Evolutionary conservation across 2,113 vertebrate genomes (phyloP).

Genomic region (Peucedramus taeniatus): DNA sequence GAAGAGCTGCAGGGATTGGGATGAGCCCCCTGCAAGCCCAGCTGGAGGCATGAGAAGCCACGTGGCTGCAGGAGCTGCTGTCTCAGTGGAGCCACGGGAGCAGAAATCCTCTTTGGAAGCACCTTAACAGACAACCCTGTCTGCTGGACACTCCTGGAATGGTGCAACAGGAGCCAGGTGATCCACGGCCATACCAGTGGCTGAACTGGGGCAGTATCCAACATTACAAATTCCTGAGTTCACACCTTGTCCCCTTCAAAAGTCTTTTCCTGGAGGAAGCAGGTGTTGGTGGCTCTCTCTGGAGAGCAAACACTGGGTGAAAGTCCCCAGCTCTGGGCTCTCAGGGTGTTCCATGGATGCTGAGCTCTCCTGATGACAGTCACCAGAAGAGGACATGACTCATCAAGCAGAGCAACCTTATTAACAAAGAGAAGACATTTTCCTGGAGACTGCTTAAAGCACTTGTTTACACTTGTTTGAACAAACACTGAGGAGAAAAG

Average conservation of each 20-base stretch:
- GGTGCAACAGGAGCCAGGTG: neutral
- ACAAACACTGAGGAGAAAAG: neutral
- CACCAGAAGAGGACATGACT: neutral
- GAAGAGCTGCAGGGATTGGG: accelerated
- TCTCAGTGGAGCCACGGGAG: neutral
- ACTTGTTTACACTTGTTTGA: neutral
- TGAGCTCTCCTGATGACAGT: neutral
- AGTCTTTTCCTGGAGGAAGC: neutral
- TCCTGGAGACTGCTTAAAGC: neutral
- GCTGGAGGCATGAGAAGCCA: neutral
- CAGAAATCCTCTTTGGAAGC: neutral
- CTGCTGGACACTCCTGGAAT: neutral
- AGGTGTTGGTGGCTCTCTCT: neutral
- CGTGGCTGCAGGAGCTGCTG: neutral
- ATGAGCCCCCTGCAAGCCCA: neutral
- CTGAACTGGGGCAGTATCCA: neutral
- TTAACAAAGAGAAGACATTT: neutral
- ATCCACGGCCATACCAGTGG: accelerated
- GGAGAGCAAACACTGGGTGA: neutral
- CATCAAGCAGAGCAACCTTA: neutral
- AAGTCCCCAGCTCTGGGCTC: neutral
- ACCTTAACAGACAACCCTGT: neutral
- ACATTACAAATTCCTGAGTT: neutral
- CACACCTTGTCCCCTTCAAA: neutral
- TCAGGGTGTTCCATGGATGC: neutral